Evolutionary conservation across 2,888 invertebrate genomes (phyloP), one percentile per base, ranked within the genome.

Genomic region (Drosophila pegasa): DNA sequence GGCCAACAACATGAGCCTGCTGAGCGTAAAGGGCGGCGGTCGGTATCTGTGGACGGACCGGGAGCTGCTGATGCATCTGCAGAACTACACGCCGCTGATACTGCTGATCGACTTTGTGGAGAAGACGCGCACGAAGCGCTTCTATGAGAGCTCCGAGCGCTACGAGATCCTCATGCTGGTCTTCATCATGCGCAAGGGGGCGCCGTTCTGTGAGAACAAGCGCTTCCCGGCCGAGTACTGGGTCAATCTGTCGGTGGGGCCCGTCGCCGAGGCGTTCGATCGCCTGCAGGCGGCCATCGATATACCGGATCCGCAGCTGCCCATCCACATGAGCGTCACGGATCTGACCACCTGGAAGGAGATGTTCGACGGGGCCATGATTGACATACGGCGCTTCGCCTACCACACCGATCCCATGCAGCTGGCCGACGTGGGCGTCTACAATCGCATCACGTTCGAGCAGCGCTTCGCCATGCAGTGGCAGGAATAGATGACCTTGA

Each of bases 191-290:
- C 84, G 90, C 10, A 89, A 88, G 51, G 84, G 89, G 1, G 90
- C 90, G 64, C 90, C 90, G 8, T 90, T 90, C 52, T 90, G 90
- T 51, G 91, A 90, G 73, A 90, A 90, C 40, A 90, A 90, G 54
- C 88, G 90, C n/a, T 90, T 90, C 64, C 90, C 90, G n/a, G 88
- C 84, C 6, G 90, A 90, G 41, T 91, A 90, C 54, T 90, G 91
- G 91, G 91, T 90, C 1, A 90, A 90, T 70, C 62, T 90, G 1
- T 91, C 91, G 1, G 89, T 91, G 12, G 90, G 90, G 0, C 84
- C 90, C 3, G 83, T 86, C 45, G 89, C 86, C 7, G 89, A 90
- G 56, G 90, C 89, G 1, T 88, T 90, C 27, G 88, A 90, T 69
- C 87, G 89, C 0, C 57, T 90, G 38, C 87, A 88, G 59, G 81